phyloP scores from a whole-genome alignment of 2,888 invertebrate genomes.

The Cataglyphis albicans region DNA sequence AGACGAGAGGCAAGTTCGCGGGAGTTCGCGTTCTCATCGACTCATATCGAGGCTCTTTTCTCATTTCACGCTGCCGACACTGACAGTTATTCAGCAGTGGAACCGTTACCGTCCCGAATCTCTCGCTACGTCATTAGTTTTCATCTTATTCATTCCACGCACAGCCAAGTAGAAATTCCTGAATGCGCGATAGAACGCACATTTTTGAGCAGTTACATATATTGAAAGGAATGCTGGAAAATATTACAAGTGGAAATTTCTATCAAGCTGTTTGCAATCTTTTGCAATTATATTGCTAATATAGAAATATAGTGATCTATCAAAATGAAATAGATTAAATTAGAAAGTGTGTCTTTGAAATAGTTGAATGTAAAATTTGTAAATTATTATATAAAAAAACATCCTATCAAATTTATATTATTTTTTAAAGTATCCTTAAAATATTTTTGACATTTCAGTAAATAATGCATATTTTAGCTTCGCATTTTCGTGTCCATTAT shows the following conservation, averaged over 20 bases:
- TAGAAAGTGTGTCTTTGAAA: too few species aligned
- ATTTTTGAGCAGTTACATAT: neutral
- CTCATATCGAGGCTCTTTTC: slow-evolving; percentile 38
- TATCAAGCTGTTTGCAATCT: neutral
- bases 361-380: neutral
- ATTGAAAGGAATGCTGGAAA: neutral
- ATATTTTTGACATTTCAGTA: neutral
- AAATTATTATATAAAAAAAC: neutral
- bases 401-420: neutral
- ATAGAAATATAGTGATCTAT: neutral
- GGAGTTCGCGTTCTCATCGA: slow-evolving; percentile 41
- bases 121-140: slow-evolving; percentile 75
- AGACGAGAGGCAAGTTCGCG: slow-evolving; percentile 20
- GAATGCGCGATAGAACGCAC: neutral
- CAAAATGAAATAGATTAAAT: neutral
- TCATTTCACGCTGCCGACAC: slow-evolving; percentile 43
- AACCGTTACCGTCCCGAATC: slow-evolving; percentile 71
- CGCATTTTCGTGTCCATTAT: slow-evolving; percentile 30
- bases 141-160: slow-evolving; percentile 67
- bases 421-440: neutral
- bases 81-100: slow-evolving; percentile 53
- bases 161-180: slow-evolving; percentile 51
- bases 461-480: neutral
- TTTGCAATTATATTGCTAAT: neutral
- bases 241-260: neutral